Evolutionary conservation across 2,888 invertebrate genomes (phyloP).

Genomic region (Osmoderma eremita): DNA sequence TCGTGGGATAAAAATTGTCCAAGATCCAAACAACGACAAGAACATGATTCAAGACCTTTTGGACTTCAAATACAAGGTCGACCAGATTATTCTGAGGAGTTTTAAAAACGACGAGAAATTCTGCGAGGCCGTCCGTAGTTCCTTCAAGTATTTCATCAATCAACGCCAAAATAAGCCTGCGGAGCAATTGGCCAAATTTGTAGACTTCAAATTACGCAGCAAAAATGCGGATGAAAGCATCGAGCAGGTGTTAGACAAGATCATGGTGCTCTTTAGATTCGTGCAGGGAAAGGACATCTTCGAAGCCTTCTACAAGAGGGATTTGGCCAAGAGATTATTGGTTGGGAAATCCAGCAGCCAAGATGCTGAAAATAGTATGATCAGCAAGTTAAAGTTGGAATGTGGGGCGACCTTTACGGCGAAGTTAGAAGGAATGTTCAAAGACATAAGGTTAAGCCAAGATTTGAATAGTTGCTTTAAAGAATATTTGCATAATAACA

Average conservation of each 20-base stretch:
- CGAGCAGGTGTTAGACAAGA: constrained; percentile 92
- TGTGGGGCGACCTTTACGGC: constrained; percentile 98
- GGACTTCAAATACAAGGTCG: constrained; percentile 95
- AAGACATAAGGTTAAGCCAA: constrained; percentile 97
- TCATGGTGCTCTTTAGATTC: constrained; percentile 97
- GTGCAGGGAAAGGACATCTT: constrained; percentile 99
- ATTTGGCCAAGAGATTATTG: constrained; percentile 92
- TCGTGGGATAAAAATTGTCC: constrained; percentile 91
- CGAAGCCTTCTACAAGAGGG: constrained; percentile 99
- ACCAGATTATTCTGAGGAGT: constrained; percentile 86
- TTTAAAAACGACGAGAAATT: constrained; percentile 93
- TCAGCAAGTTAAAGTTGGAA: constrained; percentile 96
- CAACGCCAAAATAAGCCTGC: constrained; percentile 96
- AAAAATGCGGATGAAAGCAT: constrained; percentile 97
- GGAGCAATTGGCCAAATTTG: constrained; percentile 97
- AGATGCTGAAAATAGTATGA: constrained; percentile 98
- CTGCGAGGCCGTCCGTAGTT: constrained; percentile 89
- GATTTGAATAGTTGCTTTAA: constrained; percentile 94
- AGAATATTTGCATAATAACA: constrained; percentile 67
- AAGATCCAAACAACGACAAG: constrained; percentile 94
- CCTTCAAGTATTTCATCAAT: constrained; percentile 97
- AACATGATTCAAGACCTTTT: constrained; percentile 91
- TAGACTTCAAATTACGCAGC: constrained; percentile 91
- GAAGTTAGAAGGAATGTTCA: constrained; percentile 99
- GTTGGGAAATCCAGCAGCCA: constrained; percentile 97